Conservation (phyloP, 1,140 invertebrate species). For the Lordiphosa collinella region DNA sequence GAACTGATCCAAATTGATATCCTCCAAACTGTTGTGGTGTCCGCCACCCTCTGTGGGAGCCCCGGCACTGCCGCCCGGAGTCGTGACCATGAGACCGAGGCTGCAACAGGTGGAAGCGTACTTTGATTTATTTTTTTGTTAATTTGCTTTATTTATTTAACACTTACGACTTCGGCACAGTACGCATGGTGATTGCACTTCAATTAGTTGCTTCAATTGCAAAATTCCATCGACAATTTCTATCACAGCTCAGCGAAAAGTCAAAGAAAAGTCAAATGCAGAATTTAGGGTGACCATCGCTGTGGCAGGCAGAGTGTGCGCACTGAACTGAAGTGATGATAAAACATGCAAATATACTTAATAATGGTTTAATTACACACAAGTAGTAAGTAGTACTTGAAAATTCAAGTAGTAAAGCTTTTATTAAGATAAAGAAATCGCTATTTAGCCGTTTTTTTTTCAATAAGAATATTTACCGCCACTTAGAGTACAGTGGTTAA, state of each 20-base stretch:
- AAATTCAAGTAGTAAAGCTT: too few relatives aligned
- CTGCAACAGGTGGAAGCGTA: conserved; percentile 18
- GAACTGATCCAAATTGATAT: conserved; percentile 87
- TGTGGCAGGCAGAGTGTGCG: conserved; percentile 2
- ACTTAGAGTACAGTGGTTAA: too few relatives aligned
- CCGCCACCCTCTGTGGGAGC: conserved; percentile 41
- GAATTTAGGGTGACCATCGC: conserved; percentile 37
- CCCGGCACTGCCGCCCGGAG: conserved; percentile 60
- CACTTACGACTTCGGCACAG: conserved; percentile 70
- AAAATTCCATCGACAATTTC: conserved; percentile 28
- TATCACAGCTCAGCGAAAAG: conserved; percentile 41
- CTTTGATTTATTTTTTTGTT: not conserved
- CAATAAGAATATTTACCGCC: too few relatives aligned
- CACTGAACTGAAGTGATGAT: too few relatives aligned
- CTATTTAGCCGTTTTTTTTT: too few relatives aligned
- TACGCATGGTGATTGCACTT: conserved; percentile 58
- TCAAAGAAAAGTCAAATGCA: conserved; percentile 68
- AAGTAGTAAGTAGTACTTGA: too few relatives aligned
- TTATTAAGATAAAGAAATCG: too few relatives aligned
- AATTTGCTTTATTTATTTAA: not conserved
- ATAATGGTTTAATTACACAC: too few relatives aligned
- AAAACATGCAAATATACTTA: too few relatives aligned
- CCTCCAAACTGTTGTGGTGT: conserved; percentile 84
- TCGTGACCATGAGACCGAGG: conserved; percentile 66
- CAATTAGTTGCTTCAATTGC: conserved; percentile 36